Base-by-base conservation (phyloP, 2,888 invertebrate genomes). In the Catonia carolina region DNA sequence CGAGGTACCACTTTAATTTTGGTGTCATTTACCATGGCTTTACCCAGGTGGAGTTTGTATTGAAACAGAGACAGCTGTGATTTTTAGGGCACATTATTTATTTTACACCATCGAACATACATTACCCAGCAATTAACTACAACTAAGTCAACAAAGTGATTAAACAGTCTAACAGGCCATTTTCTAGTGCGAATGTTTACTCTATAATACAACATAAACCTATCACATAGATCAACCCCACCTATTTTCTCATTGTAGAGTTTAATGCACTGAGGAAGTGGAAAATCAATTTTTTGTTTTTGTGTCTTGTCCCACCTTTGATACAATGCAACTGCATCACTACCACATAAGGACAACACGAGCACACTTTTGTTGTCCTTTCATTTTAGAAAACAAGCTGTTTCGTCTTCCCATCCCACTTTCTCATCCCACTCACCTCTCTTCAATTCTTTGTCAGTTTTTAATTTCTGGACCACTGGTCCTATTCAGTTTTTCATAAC, bases 381-480 rank as follows among this genome's bases (percentile, higher is more conserved):
- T 36, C 50, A 50, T 31, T 27, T 31, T 31, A 23, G 22, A 14
- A 50, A 33, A 50, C 17, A 17, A 14, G 18, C 14, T 35, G 33
- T 50, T 18, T 14, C 50, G 36, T 35, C 35, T 33, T 15, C 10
- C 18, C 33, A 8, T 18, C 14, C 33, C 18, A 35, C n/a, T n/a
- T n/a, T 10, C 18, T 50, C 18, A 35, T 18, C 27, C 49, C 49
- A 49, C 33, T 50, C 50, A 18, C 50, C 50, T 49, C 49, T 49
- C 17, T 33, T 49, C 22, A 49, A 15, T 23, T 18, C 27, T 17
- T 49, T 49, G 33, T 50, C 50, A 12, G 17, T 36, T 35, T 15
- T 17, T 35, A 50, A 17, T 50, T 50, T 50, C 1, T 4, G 33
- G 8, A 10, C 8, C 10, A 18, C 50, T 23, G 18, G 18, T 18